Conservation (phyloP, 2,888 invertebrate genomes). For the Eristalinus sepulchralis region DNA sequence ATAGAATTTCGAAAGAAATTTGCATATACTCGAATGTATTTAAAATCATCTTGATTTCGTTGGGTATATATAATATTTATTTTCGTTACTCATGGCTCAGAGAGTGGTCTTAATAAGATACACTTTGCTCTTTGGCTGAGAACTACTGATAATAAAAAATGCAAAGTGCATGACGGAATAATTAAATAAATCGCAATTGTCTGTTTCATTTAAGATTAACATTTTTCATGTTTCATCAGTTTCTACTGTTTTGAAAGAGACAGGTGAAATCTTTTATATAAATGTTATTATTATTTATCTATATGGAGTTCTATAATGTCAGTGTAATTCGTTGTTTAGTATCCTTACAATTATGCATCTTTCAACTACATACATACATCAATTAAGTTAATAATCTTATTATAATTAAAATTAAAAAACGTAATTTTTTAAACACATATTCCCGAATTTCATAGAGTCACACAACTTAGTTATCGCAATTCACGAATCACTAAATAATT, state of each 20-base stretch:
- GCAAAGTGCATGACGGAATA: conserved; percentile 48
- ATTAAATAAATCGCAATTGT: conserved; percentile 11
- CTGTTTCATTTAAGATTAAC: conserved; percentile 10
- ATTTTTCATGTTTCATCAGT: background rate
- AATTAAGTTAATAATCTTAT: too few species aligned
- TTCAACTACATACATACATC: too few species aligned
- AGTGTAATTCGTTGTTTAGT: too few species aligned
- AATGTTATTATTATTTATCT: background rate
- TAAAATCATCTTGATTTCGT: conserved; percentile 36
- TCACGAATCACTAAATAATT: background rate
- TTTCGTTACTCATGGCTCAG: conserved; percentile 50
- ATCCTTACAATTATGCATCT: too few species aligned
- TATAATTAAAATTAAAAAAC: background rate
- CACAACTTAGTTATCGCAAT: background rate
- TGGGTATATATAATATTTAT: conserved; percentile 29
- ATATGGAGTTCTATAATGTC: too few species aligned
- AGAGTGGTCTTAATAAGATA: conserved; percentile 54
- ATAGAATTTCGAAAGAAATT: conserved; percentile 24
- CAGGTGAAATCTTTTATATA: background rate
- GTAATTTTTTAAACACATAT: background rate
- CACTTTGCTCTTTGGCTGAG: conserved; percentile 68
- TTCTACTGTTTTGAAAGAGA: background rate
- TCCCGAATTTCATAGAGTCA: too few species aligned
- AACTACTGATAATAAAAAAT: conserved; percentile 51
- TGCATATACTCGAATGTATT: conserved; percentile 36